Base-by-base conservation (phyloP, 2,797 vertebrate genomes). In the Clarias platycephalus region DNA sequence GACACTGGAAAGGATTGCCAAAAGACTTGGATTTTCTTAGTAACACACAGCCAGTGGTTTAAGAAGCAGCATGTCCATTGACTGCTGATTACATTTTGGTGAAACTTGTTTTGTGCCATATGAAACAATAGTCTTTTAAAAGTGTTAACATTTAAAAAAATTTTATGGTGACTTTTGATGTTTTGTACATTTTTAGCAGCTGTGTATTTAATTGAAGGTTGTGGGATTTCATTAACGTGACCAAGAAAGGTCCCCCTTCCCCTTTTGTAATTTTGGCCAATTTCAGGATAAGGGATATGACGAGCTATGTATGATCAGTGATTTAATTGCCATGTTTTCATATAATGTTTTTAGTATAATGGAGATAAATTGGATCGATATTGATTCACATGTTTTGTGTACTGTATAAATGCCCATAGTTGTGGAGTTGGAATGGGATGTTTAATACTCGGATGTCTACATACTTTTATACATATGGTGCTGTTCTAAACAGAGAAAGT, bases 61-160 rank as follows among this genome's bases (percentile, higher is more conserved):
- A 24, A 57, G 15, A n/a, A 49, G 44, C 9, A 24, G 44, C 68
- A 26, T 20, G 20, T 72, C 9, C 28, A 37, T 31, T 22, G 57
- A 62, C 77, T 74, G 28, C 58, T 74, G 55, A 53, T 1, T 26
- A 44, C 3, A 63, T 71, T 71, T 83, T 78, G 16, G 28, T 74
- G 15, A 55, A 53, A 74, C 37, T 49, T 26, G 12, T 49, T n/a
- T 49, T 66, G 8, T 75, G 16, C 24, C 20, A 76, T 58, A 10
- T 31, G 9, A 58, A 75, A 9, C 15, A 28, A 44, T 44, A 20
- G 3, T 18, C 24, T 10, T 78, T 78, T 78, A 4, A 78, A 49
- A 18, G 31, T n/a, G 37, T 40, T 40, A 62, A 40, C 58, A 40
- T 15, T 40, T 58, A 75, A 28, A 7, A 0, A 15, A 8, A 12